Percentiles rank a stretch among this genome's conserved stretches.
Conservation (phyloP, 2,797 vertebrate species). For the Epinephelus awoara region DNA sequence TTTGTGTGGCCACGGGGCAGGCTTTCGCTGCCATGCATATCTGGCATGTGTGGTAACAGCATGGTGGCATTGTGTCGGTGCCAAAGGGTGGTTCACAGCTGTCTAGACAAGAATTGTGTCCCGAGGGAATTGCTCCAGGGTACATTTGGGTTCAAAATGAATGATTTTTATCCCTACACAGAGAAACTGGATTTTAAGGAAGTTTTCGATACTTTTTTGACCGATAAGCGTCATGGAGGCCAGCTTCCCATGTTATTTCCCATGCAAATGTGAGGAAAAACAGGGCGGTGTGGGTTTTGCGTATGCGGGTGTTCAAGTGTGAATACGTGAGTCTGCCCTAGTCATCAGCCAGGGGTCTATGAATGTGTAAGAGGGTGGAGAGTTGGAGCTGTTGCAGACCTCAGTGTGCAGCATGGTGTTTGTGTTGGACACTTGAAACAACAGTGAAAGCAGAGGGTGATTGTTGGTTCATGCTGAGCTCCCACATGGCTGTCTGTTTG, state of each 20-base stretch:
- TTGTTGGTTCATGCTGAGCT: conserved; percentile 27
- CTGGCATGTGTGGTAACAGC: conserved; percentile 27
- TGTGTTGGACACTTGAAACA: conserved; percentile 47
- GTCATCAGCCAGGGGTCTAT: conserved; percentile 51
- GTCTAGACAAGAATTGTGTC: conserved; percentile 33
- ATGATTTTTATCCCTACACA: background rate
- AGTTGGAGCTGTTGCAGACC: background rate
- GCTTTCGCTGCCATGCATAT: conserved; percentile 35
- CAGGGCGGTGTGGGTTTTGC: conserved; percentile 29
- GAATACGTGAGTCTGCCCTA: conserved; percentile 10
- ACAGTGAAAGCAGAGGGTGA: background rate
- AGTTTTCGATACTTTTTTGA: background rate
- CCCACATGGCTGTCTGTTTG: conserved; percentile 27
- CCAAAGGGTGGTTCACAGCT: conserved; percentile 38
- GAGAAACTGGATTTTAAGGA: background rate
- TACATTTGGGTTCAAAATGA: conserved; percentile 13
- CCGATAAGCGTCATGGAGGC: background rate
- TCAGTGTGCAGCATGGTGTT: conserved; percentile 37
- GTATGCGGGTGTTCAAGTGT: conserved; percentile 28
- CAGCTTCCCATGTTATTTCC: background rate
- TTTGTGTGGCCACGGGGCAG: conserved; percentile 55
- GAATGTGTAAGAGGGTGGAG: conserved; percentile 30
- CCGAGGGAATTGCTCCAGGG: background rate
- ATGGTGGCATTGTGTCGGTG: conserved; percentile 21
- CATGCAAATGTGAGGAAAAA: background rate